phyloP scores from a whole-genome alignment of 1,140 invertebrate genomes.

The Drosophila hydei region DNA sequence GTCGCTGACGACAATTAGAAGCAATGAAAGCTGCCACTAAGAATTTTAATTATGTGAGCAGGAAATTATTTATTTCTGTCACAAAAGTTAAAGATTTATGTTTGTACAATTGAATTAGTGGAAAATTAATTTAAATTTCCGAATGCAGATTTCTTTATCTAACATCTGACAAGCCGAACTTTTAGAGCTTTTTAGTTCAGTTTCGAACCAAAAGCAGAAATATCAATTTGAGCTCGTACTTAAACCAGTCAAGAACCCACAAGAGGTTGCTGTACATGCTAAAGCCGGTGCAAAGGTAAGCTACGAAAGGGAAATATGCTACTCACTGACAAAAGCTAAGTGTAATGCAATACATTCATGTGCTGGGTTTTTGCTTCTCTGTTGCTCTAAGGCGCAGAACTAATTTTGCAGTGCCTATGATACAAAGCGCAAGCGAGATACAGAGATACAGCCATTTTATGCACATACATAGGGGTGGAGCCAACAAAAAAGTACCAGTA shows the following conservation, averaged over 20 bases:
- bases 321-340: slow-evolving; percentile 26
- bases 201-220: background rate
- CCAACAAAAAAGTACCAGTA: background rate
- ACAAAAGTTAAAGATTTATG: too few species aligned
- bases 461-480: slow-evolving; percentile 55
- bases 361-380: slow-evolving; percentile 13
- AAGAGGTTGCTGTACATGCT: background rate
- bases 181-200: slow-evolving; percentile 5
- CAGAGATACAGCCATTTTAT: slow-evolving; percentile 54
- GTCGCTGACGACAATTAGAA: background rate
- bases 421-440: slow-evolving; percentile 26
- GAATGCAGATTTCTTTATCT: background rate
- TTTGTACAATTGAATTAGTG: background rate
- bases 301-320: background rate
- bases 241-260: background rate
- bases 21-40: background rate
- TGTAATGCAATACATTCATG: slow-evolving; percentile 4
- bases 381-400: slow-evolving; percentile 1
- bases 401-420: too few species aligned
- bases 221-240: slow-evolving; percentile 16
- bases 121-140: background rate
- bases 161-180: background rate
- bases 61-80: background rate
- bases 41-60: background rate
- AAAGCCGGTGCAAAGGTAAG: too few species aligned